Evolutionary conservation across 2,888 invertebrate species (phyloP), one percentile per base, ranked within the genome.

Genomic region (Leucoma salicis): DNA sequence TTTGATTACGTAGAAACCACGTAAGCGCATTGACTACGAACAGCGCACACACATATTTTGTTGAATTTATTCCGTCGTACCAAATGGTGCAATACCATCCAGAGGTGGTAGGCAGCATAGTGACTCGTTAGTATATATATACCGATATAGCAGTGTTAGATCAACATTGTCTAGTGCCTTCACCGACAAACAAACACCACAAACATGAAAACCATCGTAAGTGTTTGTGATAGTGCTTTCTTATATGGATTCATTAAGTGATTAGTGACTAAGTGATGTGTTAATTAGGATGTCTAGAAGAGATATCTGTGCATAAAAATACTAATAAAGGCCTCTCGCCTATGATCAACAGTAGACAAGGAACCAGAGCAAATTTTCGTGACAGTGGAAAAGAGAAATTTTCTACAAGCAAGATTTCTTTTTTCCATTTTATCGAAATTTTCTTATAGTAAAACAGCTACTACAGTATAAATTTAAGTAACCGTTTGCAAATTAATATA

Each of bases 161-260:
- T 70, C 72, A 81, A 81, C 82, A 86, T 86, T 85, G 83, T 83
- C 82, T 84, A 81, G 79, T 80, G 72, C 78, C 73, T 78, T 74
- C 80, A 72, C 72, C 81, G 71, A 76, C 75, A 75, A 72, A 73
- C 73, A 69, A 70, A 48, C 42, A 58, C 75, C 69, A 80, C 66
- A 82, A 87, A 75, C 74, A 88, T 89, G 88, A 86, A 83, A 78
- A 70, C 70, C 74, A 79, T 88, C 67, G 88, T 89, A 86, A 88
- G 88, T 88, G 82, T 48, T 62, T 74, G 81, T 81, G 81, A 65
- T 59, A 67, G 78, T 79, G 77, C 46, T 54, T 42, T 48, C 40
- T 45, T 57, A 57, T 57, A 46, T 53, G 45, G 49, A 53, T 60
- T 61, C 37, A 44, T 35, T 47, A 56, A 56, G 61, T 65, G 60